Conservation (phyloP, 2,113 vertebrate genomes). For the Halcyon senegalensis region DNA sequence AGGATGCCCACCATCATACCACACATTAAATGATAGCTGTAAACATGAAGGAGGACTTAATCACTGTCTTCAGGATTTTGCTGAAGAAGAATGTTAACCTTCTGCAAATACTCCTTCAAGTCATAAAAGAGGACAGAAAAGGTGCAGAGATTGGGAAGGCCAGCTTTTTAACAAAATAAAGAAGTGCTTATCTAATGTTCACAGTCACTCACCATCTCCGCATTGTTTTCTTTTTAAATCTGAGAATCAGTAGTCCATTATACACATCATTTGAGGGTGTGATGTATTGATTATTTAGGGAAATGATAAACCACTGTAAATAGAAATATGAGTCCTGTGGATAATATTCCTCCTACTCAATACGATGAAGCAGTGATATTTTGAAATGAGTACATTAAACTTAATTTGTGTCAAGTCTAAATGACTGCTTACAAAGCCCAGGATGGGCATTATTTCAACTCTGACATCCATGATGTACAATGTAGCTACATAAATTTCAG, state of each 20-base stretch:
- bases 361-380: background rate
- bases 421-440: background rate
- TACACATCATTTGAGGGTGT: background rate
- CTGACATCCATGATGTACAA: background rate
- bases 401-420: background rate
- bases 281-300: background rate
- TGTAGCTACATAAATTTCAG: background rate
- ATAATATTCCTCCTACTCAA: background rate
- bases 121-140: background rate
- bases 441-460: background rate
- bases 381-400: background rate
- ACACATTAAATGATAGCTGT: rapidly evolving
- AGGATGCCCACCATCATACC: background rate
- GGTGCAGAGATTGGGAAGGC: background rate
- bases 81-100: background rate
- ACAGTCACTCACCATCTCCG: background rate
- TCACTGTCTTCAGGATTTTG: background rate
- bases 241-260: background rate
- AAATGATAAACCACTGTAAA: background rate
- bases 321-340: background rate
- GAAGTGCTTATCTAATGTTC: background rate
- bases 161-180: background rate
- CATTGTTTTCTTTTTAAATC: rapidly evolving
- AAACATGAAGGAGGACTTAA: background rate
- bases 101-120: background rate